A percentile compares a stretch with the other conserved stretches of the same genome.
Conservation (phyloP, 2,113 vertebrate species). For the Vanacampus margaritifer region DNA sequence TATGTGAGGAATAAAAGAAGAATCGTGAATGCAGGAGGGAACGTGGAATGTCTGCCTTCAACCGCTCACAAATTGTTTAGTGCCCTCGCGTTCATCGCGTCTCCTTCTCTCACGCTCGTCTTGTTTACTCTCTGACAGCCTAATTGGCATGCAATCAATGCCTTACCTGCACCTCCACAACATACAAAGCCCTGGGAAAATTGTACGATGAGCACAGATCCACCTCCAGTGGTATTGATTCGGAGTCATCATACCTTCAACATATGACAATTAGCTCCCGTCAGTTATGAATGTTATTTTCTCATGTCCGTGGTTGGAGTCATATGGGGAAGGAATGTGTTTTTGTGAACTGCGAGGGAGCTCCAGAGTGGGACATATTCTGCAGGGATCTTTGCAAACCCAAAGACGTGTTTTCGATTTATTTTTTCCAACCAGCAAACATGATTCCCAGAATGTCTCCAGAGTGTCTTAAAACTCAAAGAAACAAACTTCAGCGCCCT, state of each 20-base stretch:
- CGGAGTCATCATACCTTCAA: slow-evolving; percentile 21
- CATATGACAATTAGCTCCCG: slow-evolving; percentile 20
- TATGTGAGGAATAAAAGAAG: not conserved
- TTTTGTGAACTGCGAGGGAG: not conserved
- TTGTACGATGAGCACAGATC: slow-evolving; percentile 3
- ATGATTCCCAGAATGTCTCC: slow-evolving; percentile 4
- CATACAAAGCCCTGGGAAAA: slow-evolving; percentile 14
- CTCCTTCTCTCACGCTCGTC: not conserved
- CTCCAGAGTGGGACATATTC: slow-evolving; percentile 19
- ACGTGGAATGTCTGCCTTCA: slow-evolving; percentile 31
- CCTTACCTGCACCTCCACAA: slow-evolving; percentile 18
- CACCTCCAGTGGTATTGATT: slow-evolving; percentile 27
- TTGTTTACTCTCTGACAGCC: slow-evolving; percentile 26
- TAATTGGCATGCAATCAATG: slow-evolving; percentile 41
- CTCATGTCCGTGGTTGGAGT: slow-evolving; percentile 46
- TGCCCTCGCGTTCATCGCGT: not conserved
- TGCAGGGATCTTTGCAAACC: slow-evolving; percentile 33
- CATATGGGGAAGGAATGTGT: slow-evolving; percentile 45
- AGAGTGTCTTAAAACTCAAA: slow-evolving; percentile 26
- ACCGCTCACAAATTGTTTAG: slow-evolving; percentile 6
- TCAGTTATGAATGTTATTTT: slow-evolving; percentile 57
- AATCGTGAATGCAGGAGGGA: slow-evolving; percentile 17
- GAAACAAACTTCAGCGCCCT: slow-evolving; percentile 8
- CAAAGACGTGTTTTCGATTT: slow-evolving; percentile 29
- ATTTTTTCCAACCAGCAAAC: slow-evolving; percentile 29